These are phyloP conservation scores for Hypena proboscidalis DNA, from an alignment of 2,888 invertebrate genomes.

Conservation along the genomic window DNA sequence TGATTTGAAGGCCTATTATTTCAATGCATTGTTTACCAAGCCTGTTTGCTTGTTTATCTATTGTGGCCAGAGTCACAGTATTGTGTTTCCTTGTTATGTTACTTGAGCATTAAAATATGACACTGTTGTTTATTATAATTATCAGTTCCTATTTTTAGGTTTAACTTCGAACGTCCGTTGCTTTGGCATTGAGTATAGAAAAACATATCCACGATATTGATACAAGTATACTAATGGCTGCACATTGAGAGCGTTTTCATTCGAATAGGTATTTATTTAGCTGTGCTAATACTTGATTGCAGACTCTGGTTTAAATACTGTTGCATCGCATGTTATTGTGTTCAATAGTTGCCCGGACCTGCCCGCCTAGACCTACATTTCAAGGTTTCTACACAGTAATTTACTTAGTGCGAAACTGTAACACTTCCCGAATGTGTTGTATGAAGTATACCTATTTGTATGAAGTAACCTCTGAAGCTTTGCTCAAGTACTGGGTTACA, in stretches of 20 bases:
- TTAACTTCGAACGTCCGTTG: too few species aligned
- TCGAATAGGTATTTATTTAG: slow-evolving; percentile 17
- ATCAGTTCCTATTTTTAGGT: too few species aligned
- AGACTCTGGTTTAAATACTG: slow-evolving; percentile 31
- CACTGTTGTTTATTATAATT: too few species aligned
- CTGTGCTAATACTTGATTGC: slow-evolving; percentile 23
- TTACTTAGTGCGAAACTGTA: slow-evolving; percentile 24
- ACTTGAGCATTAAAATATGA: neutral
- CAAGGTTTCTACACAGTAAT: slow-evolving; percentile 40
- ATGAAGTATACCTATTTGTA: neutral
- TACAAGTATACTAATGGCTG: neutral
- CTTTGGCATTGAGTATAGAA: neutral
- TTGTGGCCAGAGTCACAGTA: too few species aligned
- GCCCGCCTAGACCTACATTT: slow-evolving; percentile 54
- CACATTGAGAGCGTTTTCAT: neutral
- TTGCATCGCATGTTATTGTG: slow-evolving; percentile 40
- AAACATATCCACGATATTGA: neutral
- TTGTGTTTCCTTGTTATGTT: neutral
- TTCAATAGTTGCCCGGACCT: slow-evolving; percentile 41
- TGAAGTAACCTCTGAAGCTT: neutral
- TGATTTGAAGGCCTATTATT: too few species aligned
- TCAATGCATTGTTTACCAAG: neutral
- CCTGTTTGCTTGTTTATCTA: neutral
- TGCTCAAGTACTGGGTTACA: neutral
- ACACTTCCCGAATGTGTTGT: slow-evolving; percentile 28